Percentiles rank a stretch among this genome's conserved stretches.
phyloP scores from a whole-genome alignment of 2,797 vertebrate genomes.

The Notolabrus celidotus region DNA sequence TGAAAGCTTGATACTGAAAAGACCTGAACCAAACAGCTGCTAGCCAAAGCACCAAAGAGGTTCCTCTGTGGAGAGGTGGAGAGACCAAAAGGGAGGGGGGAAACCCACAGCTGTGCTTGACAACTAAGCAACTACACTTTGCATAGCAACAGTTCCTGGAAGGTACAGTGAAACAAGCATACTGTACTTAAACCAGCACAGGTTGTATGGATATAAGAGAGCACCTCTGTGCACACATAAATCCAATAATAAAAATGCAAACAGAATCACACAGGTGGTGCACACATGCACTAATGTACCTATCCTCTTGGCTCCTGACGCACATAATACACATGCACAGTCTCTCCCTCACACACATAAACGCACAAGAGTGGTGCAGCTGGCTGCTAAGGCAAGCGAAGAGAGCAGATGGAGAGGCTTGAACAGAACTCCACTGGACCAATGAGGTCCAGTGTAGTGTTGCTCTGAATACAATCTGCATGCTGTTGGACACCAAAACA shows the following conservation, averaged over 20 bases:
- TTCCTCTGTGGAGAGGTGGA: slow-evolving; percentile 77
- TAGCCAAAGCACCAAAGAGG: slow-evolving; percentile 81
- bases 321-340: slow-evolving; percentile 9
- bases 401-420: slow-evolving; percentile 78
- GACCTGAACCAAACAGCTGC: slow-evolving; percentile 84
- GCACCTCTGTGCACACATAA: slow-evolving; percentile 36
- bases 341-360: slow-evolving; percentile 10
- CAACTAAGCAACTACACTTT: slow-evolving; percentile 82
- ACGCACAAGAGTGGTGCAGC: slow-evolving; percentile 62
- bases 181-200: slow-evolving; percentile 50
- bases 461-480: slow-evolving; percentile 51
- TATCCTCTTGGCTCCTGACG: not conserved
- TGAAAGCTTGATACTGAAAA: slow-evolving; percentile 82
- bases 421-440: slow-evolving; percentile 70
- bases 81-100: slow-evolving; percentile 52
- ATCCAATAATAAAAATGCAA: slow-evolving; percentile 54
- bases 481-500: slow-evolving; percentile 38
- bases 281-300: slow-evolving; percentile 27
- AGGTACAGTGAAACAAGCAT: slow-evolving; percentile 61
- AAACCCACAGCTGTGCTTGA: slow-evolving; percentile 78
- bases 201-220: slow-evolving; percentile 47
- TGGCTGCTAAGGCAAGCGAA: slow-evolving; percentile 71
- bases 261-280: slow-evolving; percentile 18
- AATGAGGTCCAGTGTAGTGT: slow-evolving; percentile 65
- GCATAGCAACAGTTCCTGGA: slow-evolving; percentile 85